Percentiles rank a stretch among this genome's conserved stretches.
phyloP scores from a whole-genome alignment of 2,797 vertebrate species.

The Platalea minor region DNA sequence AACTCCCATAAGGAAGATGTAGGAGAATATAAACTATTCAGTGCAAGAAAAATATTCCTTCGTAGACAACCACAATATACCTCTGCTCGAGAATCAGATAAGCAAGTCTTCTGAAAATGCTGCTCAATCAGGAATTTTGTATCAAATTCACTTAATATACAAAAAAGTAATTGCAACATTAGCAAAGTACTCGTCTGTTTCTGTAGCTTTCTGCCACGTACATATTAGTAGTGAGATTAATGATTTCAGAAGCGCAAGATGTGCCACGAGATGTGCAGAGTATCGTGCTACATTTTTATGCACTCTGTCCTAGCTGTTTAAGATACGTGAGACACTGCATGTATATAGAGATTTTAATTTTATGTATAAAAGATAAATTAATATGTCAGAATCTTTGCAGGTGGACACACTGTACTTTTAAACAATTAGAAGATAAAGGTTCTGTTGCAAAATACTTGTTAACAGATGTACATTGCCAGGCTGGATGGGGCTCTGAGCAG shows the following conservation, averaged over 20 bases:
- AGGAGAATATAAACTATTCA: not conserved
- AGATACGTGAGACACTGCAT: not conserved
- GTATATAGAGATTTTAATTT: not conserved
- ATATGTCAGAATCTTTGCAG: not conserved
- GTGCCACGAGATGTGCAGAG: not conserved
- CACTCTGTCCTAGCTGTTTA: not conserved
- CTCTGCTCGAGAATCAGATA: not conserved
- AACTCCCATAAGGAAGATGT: not conserved
- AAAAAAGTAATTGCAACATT: not conserved
- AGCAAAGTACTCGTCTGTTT: not conserved
- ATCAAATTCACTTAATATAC: not conserved
- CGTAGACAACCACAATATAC: not conserved
- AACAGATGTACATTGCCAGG: not conserved
- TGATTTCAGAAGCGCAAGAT: not conserved
- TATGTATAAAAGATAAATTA: not conserved
- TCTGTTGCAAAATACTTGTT: not conserved
- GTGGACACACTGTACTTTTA: not conserved
- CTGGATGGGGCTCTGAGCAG: not conserved
- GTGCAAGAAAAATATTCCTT: not conserved
- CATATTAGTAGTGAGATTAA: not conserved
- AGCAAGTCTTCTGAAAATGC: not conserved
- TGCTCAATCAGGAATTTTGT: not conserved
- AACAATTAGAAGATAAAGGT: not conserved
- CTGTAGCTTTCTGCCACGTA: not conserved
- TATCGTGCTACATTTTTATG: not conserved